phyloP scores from a whole-genome alignment of 1,140 invertebrate genomes.

The Grapholita molesta region DNA sequence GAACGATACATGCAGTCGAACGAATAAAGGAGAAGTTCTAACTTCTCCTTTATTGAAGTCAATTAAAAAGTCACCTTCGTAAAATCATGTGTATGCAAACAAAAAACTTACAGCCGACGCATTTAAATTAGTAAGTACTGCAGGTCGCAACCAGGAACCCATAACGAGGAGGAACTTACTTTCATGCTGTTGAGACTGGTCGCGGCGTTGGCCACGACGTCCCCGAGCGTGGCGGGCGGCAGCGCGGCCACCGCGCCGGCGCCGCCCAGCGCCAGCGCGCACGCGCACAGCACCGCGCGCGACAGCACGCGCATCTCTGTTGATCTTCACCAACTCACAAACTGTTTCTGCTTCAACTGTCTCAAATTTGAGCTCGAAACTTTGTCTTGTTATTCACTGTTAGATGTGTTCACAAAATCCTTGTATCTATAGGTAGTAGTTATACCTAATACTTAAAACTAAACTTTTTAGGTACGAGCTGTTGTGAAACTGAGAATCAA shows the following conservation, averaged over 20 bases:
- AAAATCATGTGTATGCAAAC: too few relatives aligned
- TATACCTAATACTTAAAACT: background rate
- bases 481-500: background rate
- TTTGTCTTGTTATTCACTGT: background rate
- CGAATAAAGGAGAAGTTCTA: too few relatives aligned
- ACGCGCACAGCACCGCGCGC: constrained; percentile 46
- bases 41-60: too few relatives aligned
- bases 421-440: too few relatives aligned
- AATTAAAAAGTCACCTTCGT: too few relatives aligned
- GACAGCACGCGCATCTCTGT: constrained; percentile 52
- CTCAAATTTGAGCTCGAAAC: background rate
- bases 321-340: background rate
- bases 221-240: constrained; percentile 79
- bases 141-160: too few relatives aligned
- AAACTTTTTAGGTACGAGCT: background rate
- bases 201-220: constrained; percentile 78
- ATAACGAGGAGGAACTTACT: constrained; percentile 50
- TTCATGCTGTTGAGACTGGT: constrained; percentile 79
- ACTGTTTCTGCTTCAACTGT: background rate
- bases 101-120: too few relatives aligned
- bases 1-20: too few relatives aligned
- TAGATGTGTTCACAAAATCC: too few relatives aligned
- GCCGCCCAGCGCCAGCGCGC: constrained; percentile 43
- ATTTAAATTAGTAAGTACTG: too few relatives aligned
- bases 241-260: constrained; percentile 54